These are phyloP conservation scores for Cryptocephalus moraei DNA, from an alignment of 2,888 invertebrate genomes.

Conservation along the genomic window DNA sequence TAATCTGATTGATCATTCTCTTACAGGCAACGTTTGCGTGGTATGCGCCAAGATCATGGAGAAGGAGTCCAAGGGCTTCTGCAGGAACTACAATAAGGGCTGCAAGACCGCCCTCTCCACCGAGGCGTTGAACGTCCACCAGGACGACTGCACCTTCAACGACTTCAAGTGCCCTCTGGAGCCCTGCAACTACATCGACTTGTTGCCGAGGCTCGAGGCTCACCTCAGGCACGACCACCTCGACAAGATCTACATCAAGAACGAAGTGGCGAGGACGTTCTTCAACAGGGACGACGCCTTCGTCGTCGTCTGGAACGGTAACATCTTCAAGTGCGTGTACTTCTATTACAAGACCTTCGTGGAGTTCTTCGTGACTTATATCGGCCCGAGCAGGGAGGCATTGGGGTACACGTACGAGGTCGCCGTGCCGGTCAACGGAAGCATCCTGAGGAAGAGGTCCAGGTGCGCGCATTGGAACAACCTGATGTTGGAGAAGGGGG, in stretches of 20 bases:
- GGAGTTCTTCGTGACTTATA: slow-evolving; percentile 23
- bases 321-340: slow-evolving; percentile 24
- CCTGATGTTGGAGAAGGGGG: slow-evolving; percentile 17
- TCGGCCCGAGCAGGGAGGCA: slow-evolving; percentile 22
- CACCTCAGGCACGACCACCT: slow-evolving; percentile 21
- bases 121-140: slow-evolving; percentile 17
- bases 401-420: slow-evolving; percentile 20
- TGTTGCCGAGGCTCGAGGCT: slow-evolving; percentile 12
- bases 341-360: slow-evolving; percentile 22
- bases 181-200: slow-evolving; percentile 14
- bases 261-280: slow-evolving; percentile 16
- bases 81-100: slow-evolving; percentile 23
- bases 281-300: slow-evolving; percentile 19
- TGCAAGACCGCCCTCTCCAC: slow-evolving; percentile 18
- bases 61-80: slow-evolving; percentile 17
- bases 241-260: slow-evolving; percentile 12
- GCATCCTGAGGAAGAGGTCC: slow-evolving; percentile 8
- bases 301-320: slow-evolving; percentile 20
- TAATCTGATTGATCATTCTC: too few species aligned
- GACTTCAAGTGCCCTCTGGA: slow-evolving; percentile 21
- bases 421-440: slow-evolving; percentile 9
- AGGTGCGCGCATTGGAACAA: slow-evolving; percentile 19
- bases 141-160: slow-evolving; percentile 23
- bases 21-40: slow-evolving; percentile 15
- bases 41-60: slow-evolving; percentile 20